Base-by-base conservation (phyloP, 2,113 vertebrate species). In the Ophiodon elongatus region DNA sequence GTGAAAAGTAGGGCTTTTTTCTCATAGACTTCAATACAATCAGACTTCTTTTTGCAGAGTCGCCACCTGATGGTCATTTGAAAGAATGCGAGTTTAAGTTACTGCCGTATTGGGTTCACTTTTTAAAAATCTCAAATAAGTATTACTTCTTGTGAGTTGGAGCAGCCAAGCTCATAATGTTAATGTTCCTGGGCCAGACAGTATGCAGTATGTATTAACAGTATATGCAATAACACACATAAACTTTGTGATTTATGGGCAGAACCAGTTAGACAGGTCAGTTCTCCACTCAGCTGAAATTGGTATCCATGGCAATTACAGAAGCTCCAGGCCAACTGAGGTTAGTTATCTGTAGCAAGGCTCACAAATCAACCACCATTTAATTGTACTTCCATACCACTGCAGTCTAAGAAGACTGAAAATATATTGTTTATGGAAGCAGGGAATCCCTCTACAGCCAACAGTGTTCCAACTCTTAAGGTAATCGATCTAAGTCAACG, bases 331-430 rank as follows among this genome's bases (percentile, higher is more conserved):
- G 56, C 33, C 9, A 0, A 31, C 54, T 50, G 37, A 41, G 39
- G 11, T 27, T 33, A 9, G n/a, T 27, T 76, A 63, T 82, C 29
- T 67, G 39, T 50, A 76, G 65, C 54, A 68, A 50, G 47, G 54
- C 56, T 66, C 83, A 84, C 77, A 84, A 76, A 88, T 84, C 79
- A 86, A 73, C 69, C 60, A 66, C 19, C 11, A 50, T 65, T 83
- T 70, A 15, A 73, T 62, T 78, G 63, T 45, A 41, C 37, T 33
- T 73, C 29, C 5, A 25, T 41, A 73, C 57, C 52, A 47, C 27
- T 60, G 47, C 19, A 43, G 31, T 25, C 37, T 56, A 67, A 67
- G 3, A 80, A 10, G 33, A 59, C 27, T 15, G 13, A 45, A 43
- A 35, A 25, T 11, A 27, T 60, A 19, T 27, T 66, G 52, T 31